These are phyloP conservation scores for Passerculus sandwichensis DNA, from an alignment of 2,797 vertebrate genomes.

Conservation along the genomic window DNA sequence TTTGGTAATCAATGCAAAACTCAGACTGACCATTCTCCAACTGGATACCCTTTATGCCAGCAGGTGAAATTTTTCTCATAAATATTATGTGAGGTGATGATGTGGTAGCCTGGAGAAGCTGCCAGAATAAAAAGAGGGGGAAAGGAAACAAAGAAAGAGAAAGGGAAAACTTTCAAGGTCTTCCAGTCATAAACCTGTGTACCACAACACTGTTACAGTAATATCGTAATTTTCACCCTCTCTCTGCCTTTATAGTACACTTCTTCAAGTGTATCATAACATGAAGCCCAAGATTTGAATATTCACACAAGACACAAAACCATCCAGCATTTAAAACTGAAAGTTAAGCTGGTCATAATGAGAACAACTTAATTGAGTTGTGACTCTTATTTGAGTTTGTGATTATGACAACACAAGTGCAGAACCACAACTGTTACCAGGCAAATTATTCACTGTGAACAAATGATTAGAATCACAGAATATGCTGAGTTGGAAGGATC, in stretches of 20 bases:
- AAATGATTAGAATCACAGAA: not conserved
- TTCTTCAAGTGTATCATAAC: not conserved
- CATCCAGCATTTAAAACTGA: not conserved
- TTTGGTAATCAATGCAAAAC: not conserved
- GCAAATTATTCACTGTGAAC: not conserved
- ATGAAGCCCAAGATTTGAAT: not conserved
- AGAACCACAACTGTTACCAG: not conserved
- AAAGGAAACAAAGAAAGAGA: not conserved
- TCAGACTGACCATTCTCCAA: not conserved
- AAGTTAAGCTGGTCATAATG: not conserved
- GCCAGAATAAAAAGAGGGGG: not conserved
- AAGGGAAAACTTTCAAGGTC: not conserved
- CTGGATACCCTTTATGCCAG: not conserved
- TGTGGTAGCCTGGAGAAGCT: not conserved
- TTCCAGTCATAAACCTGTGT: not conserved
- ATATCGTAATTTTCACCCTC: not conserved
- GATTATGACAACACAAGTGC: too few relatives aligned
- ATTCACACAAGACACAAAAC: not conserved
- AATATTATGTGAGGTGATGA: not conserved
- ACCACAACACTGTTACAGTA: not conserved
- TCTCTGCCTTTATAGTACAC: not conserved
- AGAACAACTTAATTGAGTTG: not conserved
- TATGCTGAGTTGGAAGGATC: not conserved
- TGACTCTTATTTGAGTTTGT: too few relatives aligned
- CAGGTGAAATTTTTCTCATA: not conserved